Base-by-base conservation (phyloP, 2,888 invertebrate genomes). In the Oligia strigilis region DNA sequence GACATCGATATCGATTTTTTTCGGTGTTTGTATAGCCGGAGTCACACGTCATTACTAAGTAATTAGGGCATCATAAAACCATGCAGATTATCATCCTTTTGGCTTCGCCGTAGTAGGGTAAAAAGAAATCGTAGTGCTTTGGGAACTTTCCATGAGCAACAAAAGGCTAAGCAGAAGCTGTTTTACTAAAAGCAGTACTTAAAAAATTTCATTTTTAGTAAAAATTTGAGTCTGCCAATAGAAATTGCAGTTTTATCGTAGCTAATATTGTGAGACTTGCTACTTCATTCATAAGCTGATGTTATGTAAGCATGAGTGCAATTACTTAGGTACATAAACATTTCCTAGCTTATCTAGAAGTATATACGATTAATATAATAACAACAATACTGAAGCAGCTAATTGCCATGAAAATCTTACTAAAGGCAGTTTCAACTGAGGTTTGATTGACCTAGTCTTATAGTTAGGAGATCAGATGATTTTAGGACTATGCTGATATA, bases 281-380 rank as follows among this genome's bases (percentile, higher is more conserved):
- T 71, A 0, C 13, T 43, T 55, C 60, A 83, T 66, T 78, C 65
- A 78, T 71, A 5, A 4, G 52, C 14, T 73, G 17, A 73, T 78
- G 67, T 49, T 77, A 69, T 49, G 29, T 29, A 55, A 23, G 17
- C 36, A 52, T 72, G 13, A 77, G 52, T 82, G 29, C 40, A 82
- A 64, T 72, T 66, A 9, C 19, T 66, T 69, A 23, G 19, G 46
- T 69, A 73, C 62, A 52, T 14, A 70, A 71, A 74, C 65, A 81
- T 71, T 76, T 55, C 13, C 52, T 52, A 5, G 14, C 17, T 1
- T 52, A 17, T 5, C 52, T 46, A 8, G 36, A 19, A 55, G n/a
- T 49, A 29, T 66, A 43, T 40, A 36, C 46, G 52, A 29, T 29
- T 29, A 29, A 29, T 29, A 29, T 58, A 40, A n/a, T 43, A n/a